Conservation (phyloP, 2,797 vertebrate species). For the Sebastes vulpes region DNA sequence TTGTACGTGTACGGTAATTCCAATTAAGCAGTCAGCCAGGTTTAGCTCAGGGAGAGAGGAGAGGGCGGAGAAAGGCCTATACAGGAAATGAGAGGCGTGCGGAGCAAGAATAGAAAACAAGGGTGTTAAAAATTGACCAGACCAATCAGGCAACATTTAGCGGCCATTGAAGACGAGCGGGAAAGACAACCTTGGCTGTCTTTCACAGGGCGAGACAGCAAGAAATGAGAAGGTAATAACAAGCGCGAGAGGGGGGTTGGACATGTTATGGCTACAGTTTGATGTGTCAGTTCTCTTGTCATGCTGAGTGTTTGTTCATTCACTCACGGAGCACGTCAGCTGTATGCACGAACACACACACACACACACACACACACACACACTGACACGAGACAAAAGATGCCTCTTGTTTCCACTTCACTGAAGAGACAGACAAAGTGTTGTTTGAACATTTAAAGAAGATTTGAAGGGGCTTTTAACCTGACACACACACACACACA, state of each 20-base stretch:
- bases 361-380: not conserved
- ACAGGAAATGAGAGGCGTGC: slow-evolving; percentile 54
- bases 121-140: slow-evolving; percentile 56
- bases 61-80: slow-evolving; percentile 18
- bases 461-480: slow-evolving; percentile 47
- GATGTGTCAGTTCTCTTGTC: slow-evolving; percentile 67
- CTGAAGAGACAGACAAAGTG: slow-evolving; percentile 42
- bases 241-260: slow-evolving; percentile 20
- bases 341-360: not conserved
- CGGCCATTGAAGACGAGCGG: slow-evolving; percentile 26
- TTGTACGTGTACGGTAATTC: slow-evolving; percentile 79
- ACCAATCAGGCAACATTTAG: slow-evolving; percentile 61
- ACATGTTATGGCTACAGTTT: slow-evolving; percentile 49
- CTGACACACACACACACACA: slow-evolving; percentile 6
- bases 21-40: slow-evolving; percentile 76
- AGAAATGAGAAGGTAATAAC: slow-evolving; percentile 56
- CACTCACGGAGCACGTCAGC: slow-evolving; percentile 29
- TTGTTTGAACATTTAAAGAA: slow-evolving; percentile 53
- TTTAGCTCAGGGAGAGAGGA: slow-evolving; percentile 40
- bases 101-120: slow-evolving; percentile 42
- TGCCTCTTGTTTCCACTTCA: slow-evolving; percentile 52
- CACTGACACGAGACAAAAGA: slow-evolving; percentile 14
- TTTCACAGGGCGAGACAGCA: slow-evolving; percentile 24
- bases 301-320: slow-evolving; percentile 64
- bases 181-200: slow-evolving; percentile 45